Conservation (phyloP, 2,888 invertebrate genomes). For the Oxyteleia sp. region DNA sequence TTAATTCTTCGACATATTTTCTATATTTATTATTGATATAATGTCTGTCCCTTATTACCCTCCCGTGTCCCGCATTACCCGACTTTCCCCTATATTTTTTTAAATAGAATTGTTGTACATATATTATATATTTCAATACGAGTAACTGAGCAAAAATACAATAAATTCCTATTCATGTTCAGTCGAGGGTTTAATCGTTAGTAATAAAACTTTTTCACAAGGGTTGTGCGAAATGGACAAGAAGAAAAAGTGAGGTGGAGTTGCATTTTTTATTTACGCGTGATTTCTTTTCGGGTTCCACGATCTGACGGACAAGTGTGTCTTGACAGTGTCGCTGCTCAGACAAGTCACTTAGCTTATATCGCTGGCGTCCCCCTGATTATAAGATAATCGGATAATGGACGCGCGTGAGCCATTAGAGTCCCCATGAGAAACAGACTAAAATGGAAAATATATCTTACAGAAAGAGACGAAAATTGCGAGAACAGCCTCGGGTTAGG, state of each 20-base stretch:
- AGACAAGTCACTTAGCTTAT: conserved; percentile 70
- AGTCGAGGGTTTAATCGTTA: too few relatives aligned
- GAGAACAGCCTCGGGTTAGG: too few relatives aligned
- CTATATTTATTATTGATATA: too few relatives aligned
- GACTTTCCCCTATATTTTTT: too few relatives aligned
- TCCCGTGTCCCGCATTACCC: too few relatives aligned
- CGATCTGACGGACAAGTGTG: conserved; percentile 51
- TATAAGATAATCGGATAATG: conserved; percentile 73
- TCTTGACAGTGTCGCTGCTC: conserved; percentile 69
- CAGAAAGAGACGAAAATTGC: conserved; percentile 61
- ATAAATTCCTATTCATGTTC: too few relatives aligned
- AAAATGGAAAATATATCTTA: conserved; percentile 68
- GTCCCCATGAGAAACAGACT: conserved; percentile 57
- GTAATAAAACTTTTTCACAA: too few relatives aligned
- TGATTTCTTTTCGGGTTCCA: conserved; percentile 53
- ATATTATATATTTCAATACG: too few relatives aligned
- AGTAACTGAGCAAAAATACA: too few relatives aligned
- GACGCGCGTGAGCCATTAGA: conserved; percentile 71
- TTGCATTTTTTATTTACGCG: conserved; percentile 61
- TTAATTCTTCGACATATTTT: too few relatives aligned
- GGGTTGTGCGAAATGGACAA: conserved; percentile 45
- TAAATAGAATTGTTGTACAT: too few relatives aligned
- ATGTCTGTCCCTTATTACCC: too few relatives aligned
- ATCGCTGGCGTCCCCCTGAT: conserved; percentile 69
- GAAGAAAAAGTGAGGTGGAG: background rate